Conservation (phyloP, 2,113 vertebrate species). For the Heliornis fulica region DNA sequence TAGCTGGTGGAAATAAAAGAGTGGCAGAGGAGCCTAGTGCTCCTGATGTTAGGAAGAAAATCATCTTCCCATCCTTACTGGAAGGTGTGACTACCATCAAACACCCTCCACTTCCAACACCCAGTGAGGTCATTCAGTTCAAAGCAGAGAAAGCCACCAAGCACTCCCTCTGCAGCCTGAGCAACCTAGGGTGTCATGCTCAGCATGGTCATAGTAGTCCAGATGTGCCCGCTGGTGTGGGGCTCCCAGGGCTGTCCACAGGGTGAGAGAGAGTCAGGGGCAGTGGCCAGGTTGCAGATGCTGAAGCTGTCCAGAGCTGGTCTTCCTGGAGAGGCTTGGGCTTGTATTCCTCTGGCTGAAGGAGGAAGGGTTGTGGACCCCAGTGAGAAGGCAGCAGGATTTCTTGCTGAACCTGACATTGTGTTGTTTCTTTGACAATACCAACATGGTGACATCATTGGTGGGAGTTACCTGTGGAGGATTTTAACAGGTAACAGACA, state of each 20-base stretch:
- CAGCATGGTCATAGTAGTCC: neutral
- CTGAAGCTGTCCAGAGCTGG: neutral
- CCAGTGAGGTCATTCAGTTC: neutral
- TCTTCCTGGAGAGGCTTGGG: neutral
- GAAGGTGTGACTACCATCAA: neutral
- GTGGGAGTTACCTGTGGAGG: too few species aligned
- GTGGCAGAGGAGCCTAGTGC: neutral
- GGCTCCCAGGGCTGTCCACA: too few species aligned
- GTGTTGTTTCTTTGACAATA: neutral
- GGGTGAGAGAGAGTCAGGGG: neutral
- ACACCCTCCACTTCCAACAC: neutral
- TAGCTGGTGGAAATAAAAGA: neutral
- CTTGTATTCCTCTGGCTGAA: neutral
- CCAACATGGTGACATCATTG: neutral
- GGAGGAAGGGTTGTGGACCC: neutral
- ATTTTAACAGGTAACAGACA: too few species aligned
- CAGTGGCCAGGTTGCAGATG: neutral
- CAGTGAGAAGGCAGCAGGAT: neutral
- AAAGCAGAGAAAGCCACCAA: neutral
- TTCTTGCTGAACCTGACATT: neutral
- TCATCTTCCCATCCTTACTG: neutral
- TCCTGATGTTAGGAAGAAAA: neutral
- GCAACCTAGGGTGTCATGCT: neutral
- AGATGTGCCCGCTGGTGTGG: neutral
- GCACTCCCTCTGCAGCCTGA: rapidly evolving